These are phyloP conservation scores for Natator depressus DNA, from an alignment of 2,113 vertebrate species.

Conservation along the genomic window DNA sequence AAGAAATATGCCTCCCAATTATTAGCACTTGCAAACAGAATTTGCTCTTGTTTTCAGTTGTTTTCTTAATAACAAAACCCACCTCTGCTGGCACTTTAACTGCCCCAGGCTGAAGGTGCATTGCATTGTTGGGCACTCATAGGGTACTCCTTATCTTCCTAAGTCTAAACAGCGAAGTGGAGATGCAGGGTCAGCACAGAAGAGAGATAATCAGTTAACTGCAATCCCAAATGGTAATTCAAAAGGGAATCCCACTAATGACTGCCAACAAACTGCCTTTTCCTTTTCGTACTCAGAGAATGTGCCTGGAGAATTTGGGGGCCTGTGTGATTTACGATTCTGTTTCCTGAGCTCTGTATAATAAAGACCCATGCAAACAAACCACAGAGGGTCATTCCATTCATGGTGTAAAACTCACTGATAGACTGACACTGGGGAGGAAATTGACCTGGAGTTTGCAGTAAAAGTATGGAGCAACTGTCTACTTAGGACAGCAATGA, in stretches of 20 bases:
- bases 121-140: not conserved
- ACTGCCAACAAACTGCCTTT: not conserved
- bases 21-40: not conserved
- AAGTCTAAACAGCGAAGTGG: not conserved
- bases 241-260: not conserved
- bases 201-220: not conserved
- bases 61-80: not conserved
- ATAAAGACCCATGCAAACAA: fast-evolving
- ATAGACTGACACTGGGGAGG: too few species aligned
- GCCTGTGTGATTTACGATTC: not conserved
- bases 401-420: not conserved
- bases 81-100: not conserved
- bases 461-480: too few species aligned
- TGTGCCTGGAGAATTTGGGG: not conserved
- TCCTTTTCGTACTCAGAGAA: not conserved
- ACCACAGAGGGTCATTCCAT: not conserved
- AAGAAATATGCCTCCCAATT: not conserved
- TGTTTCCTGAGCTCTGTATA: not conserved
- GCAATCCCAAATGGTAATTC: not conserved
- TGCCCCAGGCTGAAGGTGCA: not conserved
- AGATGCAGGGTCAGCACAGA: not conserved
- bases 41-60: not conserved
- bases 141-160: not conserved
- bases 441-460: too few species aligned
- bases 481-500: too few species aligned